Evolutionary conservation across 2,888 invertebrate species (phyloP).

Genomic region (Amphipoea lucens): DNA sequence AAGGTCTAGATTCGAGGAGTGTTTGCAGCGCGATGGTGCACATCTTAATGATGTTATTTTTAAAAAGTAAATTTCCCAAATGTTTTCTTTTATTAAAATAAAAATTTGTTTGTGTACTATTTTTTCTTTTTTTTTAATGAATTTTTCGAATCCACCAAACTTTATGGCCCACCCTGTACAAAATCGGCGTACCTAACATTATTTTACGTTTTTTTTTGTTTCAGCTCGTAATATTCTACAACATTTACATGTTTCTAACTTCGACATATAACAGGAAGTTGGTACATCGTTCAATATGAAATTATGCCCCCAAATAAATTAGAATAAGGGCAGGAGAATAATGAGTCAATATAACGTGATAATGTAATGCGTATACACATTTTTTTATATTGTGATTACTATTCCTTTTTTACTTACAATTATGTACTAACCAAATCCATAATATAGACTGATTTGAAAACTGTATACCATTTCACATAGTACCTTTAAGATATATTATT

Average conservation of each 20-base stretch:
- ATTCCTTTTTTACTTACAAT: slow-evolving; percentile 51
- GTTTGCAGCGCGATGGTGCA: no score
- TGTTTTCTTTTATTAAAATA: no score
- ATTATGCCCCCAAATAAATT: slow-evolving; percentile 16
- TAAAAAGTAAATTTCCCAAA: no score
- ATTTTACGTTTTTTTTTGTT: slow-evolving; percentile 73
- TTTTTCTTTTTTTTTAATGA: no score
- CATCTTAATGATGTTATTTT: no score
- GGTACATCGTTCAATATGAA: slow-evolving; percentile 26
- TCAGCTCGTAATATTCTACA: slow-evolving; percentile 95
- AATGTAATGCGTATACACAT: slow-evolving; percentile 40
- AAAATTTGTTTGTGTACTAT: no score
- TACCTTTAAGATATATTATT: slow-evolving; percentile 21
- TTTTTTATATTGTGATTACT: slow-evolving; percentile 33
- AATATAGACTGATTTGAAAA: slow-evolving; percentile 68
- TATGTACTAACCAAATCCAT: slow-evolving; percentile 59
- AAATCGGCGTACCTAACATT: neutral
- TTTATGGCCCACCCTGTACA: no score
- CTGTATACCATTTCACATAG: slow-evolving; percentile 50
- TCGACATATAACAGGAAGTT: slow-evolving; percentile 89
- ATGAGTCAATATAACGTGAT: slow-evolving; percentile 44
- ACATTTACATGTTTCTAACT: slow-evolving; percentile 95
- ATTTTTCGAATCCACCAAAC: no score
- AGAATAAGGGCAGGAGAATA: neutral
- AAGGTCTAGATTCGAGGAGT: no score